Conservation (phyloP, 2,113 vertebrate genomes). For the Oryzias curvinotus region DNA sequence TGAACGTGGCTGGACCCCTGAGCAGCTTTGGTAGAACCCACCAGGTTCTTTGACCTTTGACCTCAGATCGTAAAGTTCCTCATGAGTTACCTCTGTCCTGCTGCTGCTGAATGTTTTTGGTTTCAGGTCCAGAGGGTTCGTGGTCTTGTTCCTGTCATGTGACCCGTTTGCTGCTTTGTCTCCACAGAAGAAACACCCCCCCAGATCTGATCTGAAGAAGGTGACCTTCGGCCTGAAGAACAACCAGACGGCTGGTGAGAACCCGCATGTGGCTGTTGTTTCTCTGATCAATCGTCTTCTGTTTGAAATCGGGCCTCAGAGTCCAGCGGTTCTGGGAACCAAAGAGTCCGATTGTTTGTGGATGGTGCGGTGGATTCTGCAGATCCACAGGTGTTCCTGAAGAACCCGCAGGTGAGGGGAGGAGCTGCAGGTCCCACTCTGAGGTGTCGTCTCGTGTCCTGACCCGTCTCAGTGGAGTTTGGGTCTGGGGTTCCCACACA, state of each 20-base stretch:
- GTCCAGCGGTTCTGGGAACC: neutral
- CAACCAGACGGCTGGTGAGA: constrained; percentile 63
- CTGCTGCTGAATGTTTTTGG: neutral
- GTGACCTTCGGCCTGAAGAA: constrained; percentile 71
- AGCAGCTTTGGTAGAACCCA: neutral
- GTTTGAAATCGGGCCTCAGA: no score
- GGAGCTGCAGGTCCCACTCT: no score
- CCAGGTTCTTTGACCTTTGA: no score
- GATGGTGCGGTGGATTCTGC: no score
- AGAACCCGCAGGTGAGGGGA: no score
- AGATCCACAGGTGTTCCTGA: no score
- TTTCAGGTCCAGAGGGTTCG: no score
- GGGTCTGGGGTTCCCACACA: no score
- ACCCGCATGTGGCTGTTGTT: neutral
- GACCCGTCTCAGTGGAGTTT: no score
- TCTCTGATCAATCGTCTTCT: neutral
- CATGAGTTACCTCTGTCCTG: neutral
- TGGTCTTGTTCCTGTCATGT: no score
- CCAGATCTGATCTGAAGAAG: constrained; percentile 64
- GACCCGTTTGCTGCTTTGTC: neutral
- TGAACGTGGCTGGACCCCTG: neutral
- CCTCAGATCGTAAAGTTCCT: neutral
- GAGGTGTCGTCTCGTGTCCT: no score
- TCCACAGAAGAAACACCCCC: constrained; percentile 43
- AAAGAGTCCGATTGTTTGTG: neutral